Conservation (phyloP, 2,113 vertebrate species). For the Indicator maculatus region DNA sequence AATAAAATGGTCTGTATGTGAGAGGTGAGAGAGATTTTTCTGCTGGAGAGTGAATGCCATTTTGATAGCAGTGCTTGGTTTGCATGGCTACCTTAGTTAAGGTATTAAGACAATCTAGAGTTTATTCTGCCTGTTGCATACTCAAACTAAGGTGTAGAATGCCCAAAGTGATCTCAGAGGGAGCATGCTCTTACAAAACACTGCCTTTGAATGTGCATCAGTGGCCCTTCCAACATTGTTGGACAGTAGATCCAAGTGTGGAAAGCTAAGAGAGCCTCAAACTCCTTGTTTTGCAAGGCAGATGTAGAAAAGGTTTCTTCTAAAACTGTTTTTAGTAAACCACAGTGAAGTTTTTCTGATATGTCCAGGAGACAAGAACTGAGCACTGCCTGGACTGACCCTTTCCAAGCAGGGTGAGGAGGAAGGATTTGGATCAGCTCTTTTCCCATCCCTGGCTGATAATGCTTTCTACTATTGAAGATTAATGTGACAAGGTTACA, state of each 20-base stretch:
- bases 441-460: neutral
- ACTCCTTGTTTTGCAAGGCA: neutral
- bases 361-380: neutral
- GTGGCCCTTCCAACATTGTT: neutral
- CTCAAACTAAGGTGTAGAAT: neutral
- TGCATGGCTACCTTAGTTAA: neutral
- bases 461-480: neutral
- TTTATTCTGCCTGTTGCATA: neutral
- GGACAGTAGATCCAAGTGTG: neutral
- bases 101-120: neutral
- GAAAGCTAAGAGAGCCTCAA: neutral
- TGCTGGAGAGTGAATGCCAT: neutral
- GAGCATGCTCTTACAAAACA: neutral
- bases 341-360: neutral
- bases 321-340: neutral
- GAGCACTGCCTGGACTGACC: neutral
- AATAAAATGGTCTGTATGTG: neutral
- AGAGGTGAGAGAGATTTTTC: neutral
- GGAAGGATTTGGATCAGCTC: neutral
- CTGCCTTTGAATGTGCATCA: neutral
- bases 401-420: neutral
- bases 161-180: neutral
- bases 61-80: accelerated
- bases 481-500: neutral
- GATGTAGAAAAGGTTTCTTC: neutral